Base-by-base conservation (phyloP, 2,888 invertebrate species). In the Heliconius hortense region DNA sequence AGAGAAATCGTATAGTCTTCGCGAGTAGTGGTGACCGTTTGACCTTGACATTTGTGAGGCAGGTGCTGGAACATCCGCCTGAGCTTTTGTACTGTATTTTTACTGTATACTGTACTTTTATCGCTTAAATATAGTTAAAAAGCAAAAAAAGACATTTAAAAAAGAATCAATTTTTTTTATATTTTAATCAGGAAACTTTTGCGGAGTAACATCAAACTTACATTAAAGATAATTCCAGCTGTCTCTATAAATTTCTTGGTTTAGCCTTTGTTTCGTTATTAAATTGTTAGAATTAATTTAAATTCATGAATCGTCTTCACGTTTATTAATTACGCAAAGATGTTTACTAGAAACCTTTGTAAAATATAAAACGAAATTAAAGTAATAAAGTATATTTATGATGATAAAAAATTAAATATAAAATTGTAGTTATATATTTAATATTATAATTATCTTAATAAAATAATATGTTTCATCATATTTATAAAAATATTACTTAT, bases 11-110 rank as follows among this genome's bases (percentile, higher is more conserved):
- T 86, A 84, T 83, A 85, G 85, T 66, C 59, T 74, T 26, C 26
- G 39, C 39, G 66, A 66, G 81, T 82, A 78, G 80, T 81, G 81
- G 83, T 88, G 88, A 86, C 87, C 87, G 80, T 84, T 84, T 89
- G 88, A 90, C 91, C 91, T 91, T 92, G 91, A 87, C 90, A 88
- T 90, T 90, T 86, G 76, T 76, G 80, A 82, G 82, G 82, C 87
- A 88, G 87, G 88, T 87, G 86, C 80, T 80, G 79, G 76, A 73
- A 79, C 80, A 83, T 82, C 82, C 82, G 82, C 80, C 60, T 81
- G 76, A 63, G 75, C 66, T 63, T 80, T 79, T 76, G 64, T 75
- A 71, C 67, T 56, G 59, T 74, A 77, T 76, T 82, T 82, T 83
- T 82, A 82, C n/a, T n/a, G n/a, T n/a, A n/a, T n/a, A n/a, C n/a